A percentile compares a stretch with the other conserved stretches of the same genome.
Evolutionary conservation across 2,888 invertebrate genomes (phyloP).

Genomic region (Dynastes grantii): DNA sequence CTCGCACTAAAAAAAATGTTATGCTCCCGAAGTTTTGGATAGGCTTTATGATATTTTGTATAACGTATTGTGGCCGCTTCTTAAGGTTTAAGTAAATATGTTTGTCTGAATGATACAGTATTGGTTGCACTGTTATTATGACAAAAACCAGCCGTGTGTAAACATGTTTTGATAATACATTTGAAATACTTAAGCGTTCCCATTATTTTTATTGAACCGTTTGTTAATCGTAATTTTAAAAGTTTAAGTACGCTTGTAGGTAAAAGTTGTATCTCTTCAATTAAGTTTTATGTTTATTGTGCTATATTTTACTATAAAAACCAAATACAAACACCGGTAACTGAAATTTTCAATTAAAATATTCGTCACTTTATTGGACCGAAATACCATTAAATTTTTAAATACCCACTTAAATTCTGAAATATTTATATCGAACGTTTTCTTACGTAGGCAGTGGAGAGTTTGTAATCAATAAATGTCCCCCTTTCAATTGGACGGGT

Average conservation of each 20-base stretch:
- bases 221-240: slow-evolving; percentile 3
- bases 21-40: too few relatives aligned
- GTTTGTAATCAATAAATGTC: slow-evolving; percentile 34
- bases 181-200: background rate
- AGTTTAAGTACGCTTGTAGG: background rate
- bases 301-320: slow-evolving; percentile 18
- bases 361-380: background rate
- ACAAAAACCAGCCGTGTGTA: background rate
- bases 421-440: slow-evolving; percentile 10
- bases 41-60: too few relatives aligned
- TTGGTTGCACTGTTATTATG: too few relatives aligned
- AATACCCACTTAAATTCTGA: slow-evolving; percentile 28
- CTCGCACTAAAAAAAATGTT: too few relatives aligned
- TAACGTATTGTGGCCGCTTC: too few relatives aligned
- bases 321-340: slow-evolving; percentile 4
- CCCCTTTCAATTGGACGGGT: slow-evolving; percentile 26
- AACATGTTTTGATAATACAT: background rate
- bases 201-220: background rate
- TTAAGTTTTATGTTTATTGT: slow-evolving; percentile 17
- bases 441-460: slow-evolving; percentile 8
- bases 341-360: slow-evolving; percentile 25
- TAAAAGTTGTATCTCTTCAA: slow-evolving; percentile 4
- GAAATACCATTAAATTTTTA: slow-evolving; percentile 19
- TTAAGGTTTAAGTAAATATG: too few relatives aligned
- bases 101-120: too few relatives aligned